Conservation (phyloP, 2,113 vertebrate species). For the Gorsachius goisagi region DNA sequence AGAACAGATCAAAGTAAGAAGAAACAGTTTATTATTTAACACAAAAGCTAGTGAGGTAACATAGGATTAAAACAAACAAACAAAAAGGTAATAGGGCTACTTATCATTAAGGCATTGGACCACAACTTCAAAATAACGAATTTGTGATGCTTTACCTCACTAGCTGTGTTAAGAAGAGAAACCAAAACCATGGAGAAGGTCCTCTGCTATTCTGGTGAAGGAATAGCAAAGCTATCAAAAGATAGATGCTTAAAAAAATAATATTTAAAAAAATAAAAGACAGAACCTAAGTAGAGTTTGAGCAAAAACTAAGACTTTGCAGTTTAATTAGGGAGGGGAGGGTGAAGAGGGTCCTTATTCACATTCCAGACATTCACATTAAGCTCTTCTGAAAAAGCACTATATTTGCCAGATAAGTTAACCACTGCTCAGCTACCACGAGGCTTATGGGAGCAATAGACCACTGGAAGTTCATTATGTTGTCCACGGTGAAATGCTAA, state of each 20-base stretch:
- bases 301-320: not conserved
- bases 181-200: not conserved
- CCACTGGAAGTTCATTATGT: constrained; percentile 4
- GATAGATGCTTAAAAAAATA: not conserved
- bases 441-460: constrained; percentile 23
- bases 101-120: not conserved
- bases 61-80: not conserved
- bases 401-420: not conserved
- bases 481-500: not conserved
- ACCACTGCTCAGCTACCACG: not conserved
- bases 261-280: not conserved
- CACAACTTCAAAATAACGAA: not conserved
- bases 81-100: not conserved
- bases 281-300: not conserved
- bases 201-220: not conserved
- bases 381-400: not conserved
- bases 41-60: not conserved
- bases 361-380: not conserved
- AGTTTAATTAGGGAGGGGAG: not conserved
- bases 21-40: not conserved
- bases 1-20: not conserved
- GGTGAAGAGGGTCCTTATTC: not conserved
- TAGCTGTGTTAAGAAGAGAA: not conserved
- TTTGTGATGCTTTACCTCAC: not conserved
- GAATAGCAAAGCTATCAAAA: not conserved